These are phyloP conservation scores for Clarias gariepinus DNA, from an alignment of 2,113 vertebrate genomes.

Conservation along the genomic window DNA sequence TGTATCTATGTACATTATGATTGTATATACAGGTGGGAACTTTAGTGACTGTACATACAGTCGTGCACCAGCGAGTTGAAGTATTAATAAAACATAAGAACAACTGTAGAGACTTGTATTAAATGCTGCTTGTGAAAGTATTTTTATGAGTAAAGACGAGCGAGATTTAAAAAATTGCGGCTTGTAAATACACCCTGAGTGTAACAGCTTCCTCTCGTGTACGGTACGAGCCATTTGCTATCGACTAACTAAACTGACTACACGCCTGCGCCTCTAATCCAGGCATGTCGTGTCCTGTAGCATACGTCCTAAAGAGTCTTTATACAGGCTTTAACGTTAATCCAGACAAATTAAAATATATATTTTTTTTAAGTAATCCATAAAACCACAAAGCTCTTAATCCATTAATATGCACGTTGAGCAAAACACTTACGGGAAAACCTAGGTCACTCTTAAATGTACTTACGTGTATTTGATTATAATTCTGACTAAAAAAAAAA, in stretches of 20 bases:
- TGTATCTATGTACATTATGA: too few relatives aligned
- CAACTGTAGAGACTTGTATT: too few relatives aligned
- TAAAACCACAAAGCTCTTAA: conserved; percentile 19
- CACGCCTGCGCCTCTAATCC: not conserved
- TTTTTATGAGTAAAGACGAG: not conserved
- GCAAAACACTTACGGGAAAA: not conserved
- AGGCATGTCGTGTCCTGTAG: not conserved
- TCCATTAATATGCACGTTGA: not conserved
- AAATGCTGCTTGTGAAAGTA: not conserved
- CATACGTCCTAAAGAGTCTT: not conserved
- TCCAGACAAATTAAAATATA: conserved; percentile 1
- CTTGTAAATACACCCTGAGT: not conserved
- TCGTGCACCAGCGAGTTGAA: too few relatives aligned
- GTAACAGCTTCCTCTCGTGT: not conserved
- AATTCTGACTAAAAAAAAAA: not conserved
- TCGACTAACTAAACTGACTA: not conserved
- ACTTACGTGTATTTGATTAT: not conserved
- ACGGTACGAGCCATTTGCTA: not conserved
- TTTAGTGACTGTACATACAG: too few relatives aligned
- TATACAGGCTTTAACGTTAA: conserved; percentile 11
- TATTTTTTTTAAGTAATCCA: not conserved
- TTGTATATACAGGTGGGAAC: too few relatives aligned
- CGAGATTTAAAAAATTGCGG: not conserved
- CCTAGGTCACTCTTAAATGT: not conserved
- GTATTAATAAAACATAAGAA: too few relatives aligned